Base-by-base conservation (phyloP, 2,113 vertebrate genomes). In the Acanthochromis polyacanthus region DNA sequence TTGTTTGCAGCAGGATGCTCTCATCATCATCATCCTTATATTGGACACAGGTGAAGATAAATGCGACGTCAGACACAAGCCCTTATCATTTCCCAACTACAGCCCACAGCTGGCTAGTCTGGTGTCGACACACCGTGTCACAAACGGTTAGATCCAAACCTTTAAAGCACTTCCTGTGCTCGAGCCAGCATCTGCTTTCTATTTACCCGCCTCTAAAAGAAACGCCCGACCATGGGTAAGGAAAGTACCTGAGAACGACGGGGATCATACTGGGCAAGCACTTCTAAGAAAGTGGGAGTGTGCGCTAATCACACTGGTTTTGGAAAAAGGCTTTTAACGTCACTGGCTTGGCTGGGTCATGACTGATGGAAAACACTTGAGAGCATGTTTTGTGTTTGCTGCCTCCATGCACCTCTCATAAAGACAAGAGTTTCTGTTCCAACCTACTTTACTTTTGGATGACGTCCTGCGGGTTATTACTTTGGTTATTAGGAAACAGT, bases 161-260 rank as follows among this genome's bases (percentile, higher is more conserved):
- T 83, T 83, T 75, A 57, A 86, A 91, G 88, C 17, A 56, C 57
- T 85, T 86, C 80, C 87, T 84, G 84, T 82, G 78, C 45, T 60
- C 79, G 43, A 78, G 68, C 10, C 52, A n/a, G 80, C 92, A 94
- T 93, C 92, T 94, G 92, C 80, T 92, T 93, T 92, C 74, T 88
- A 93, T 94, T 88, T 36, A 88, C 45, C 72, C 20, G 16, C 60
- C 84, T 80, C 22, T 76, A 23, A 88, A 86, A 86, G 88, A 36
- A 36, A 67, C 0, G 6, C 20, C 52, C 14, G 8, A 60, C 69
- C 23, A 2, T 11, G 52, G 38, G 71, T 58, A 69, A 77, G 64
- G 55, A 82, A 82, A 83, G 81, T 76, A 85, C 81, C 81, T 71
- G 81, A 82, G 62, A 70, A 43, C 62, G 59, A 68, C 32, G 23